phyloP scores from a whole-genome alignment of 2,888 invertebrate genomes.

The Tenthredo notha region DNA sequence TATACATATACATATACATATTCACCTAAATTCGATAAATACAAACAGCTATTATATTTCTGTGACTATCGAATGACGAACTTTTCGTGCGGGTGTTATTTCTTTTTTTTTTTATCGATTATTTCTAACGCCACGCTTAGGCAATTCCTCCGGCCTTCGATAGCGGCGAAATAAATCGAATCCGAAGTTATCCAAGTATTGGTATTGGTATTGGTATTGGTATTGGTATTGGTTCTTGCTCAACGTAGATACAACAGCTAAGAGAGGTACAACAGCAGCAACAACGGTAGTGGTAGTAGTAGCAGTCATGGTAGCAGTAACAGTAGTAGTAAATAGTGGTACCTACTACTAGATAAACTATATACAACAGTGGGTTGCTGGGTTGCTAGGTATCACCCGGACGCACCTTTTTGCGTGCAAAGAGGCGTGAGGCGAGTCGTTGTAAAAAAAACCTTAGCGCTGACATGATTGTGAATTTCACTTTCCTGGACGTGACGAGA shows the following conservation, averaged over 20 bases:
- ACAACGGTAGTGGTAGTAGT: slow-evolving; percentile 11
- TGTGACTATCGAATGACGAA: background rate
- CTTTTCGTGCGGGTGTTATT: slow-evolving; percentile 18
- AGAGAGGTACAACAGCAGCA: background rate
- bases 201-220: background rate
- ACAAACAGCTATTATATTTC: background rate
- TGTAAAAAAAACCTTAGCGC: slow-evolving; percentile 42
- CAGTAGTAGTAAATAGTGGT: slow-evolving; percentile 42
- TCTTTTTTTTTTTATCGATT: slow-evolving; percentile 25
- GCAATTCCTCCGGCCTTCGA: slow-evolving; percentile 51
- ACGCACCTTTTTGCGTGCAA: slow-evolving; percentile 53
- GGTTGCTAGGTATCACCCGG: slow-evolving; percentile 50
- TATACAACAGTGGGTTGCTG: slow-evolving; percentile 17
- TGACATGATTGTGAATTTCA: slow-evolving; percentile 55
- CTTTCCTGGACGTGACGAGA: slow-evolving; percentile 55
- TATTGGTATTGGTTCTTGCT: slow-evolving; percentile 26
- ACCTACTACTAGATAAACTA: background rate
- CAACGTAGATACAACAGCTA: slow-evolving; percentile 29
- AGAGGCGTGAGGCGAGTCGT: slow-evolving; percentile 48
- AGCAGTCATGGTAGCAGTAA: slow-evolving; percentile 34
- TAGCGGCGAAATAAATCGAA: slow-evolving; percentile 48
- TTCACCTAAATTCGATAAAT: background rate
- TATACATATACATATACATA: background rate
- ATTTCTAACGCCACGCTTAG: slow-evolving; percentile 47
- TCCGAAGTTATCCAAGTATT: slow-evolving; percentile 36